These are phyloP conservation scores for Spinus olivaceus DNA, from an alignment of 2,797 vertebrate species.

Conservation along the genomic window DNA sequence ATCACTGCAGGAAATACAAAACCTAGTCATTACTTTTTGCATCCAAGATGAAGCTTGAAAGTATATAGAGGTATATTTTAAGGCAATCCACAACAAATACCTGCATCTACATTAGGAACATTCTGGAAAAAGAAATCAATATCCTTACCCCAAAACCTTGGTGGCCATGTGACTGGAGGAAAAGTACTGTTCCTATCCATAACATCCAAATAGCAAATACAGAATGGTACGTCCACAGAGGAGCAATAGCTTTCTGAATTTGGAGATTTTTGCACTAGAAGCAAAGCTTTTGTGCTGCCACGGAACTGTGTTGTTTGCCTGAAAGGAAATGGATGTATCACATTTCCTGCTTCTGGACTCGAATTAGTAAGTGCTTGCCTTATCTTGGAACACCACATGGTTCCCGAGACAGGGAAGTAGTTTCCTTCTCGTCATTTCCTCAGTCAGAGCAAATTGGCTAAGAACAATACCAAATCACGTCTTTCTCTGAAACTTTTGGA, in stretches of 20 bases:
- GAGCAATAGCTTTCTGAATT: conserved; percentile 40
- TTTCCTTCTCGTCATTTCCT: conserved; percentile 95
- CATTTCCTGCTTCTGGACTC: conserved; percentile 94
- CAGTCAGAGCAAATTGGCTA: conserved; percentile 72
- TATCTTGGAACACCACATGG: conserved; percentile 93
- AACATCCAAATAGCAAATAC: conserved; percentile 73
- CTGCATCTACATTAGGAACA: not conserved
- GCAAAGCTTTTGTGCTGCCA: conserved; percentile 66
- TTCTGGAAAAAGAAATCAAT: conserved; percentile 18
- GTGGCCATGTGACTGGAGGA: conserved; percentile 77
- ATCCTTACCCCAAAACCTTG: conserved; percentile 89
- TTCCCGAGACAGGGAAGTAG: conserved; percentile 85
- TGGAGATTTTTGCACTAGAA: conserved; percentile 29
- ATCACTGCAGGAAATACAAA: not conserved
- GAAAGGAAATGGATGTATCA: conserved; percentile 91
- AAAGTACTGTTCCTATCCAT: conserved; percentile 87
- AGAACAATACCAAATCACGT: conserved; percentile 68
- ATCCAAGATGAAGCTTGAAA: not conserved
- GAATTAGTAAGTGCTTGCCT: conserved; percentile 90
- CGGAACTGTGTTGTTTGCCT: conserved; percentile 83
- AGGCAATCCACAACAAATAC: not conserved
- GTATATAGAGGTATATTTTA: not conserved
- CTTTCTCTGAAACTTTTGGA: conserved; percentile 32
- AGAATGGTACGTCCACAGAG: conserved; percentile 45
- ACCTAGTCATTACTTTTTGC: not conserved